Evolutionary conservation across 2,888 invertebrate genomes (phyloP).

Genomic region (Aporophyla nigra): DNA sequence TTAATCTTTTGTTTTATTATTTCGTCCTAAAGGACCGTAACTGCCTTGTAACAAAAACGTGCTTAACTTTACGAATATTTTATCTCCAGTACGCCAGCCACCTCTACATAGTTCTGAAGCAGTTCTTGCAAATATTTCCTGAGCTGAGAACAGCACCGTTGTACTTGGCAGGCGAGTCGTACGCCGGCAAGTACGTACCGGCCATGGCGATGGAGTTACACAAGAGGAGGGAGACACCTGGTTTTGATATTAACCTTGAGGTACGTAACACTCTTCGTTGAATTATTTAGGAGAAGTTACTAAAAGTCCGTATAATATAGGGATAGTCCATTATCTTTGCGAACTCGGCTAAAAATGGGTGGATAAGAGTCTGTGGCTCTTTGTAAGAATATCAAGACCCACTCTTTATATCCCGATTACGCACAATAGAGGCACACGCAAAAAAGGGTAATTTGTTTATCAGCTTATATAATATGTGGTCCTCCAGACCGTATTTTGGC

Average conservation of each 20-base stretch:
- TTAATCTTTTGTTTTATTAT: too few relatives aligned
- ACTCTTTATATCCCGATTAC: not conserved
- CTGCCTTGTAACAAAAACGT: too few relatives aligned
- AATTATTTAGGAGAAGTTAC: not conserved
- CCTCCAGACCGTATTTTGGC: too few relatives aligned
- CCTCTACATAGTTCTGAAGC: conserved; percentile 89
- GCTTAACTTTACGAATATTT: not conserved
- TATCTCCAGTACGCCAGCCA: conserved; percentile 87
- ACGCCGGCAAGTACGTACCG: conserved; percentile 91
- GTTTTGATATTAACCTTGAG: conserved; percentile 84
- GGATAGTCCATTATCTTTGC: not conserved
- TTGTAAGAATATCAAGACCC: not conserved
- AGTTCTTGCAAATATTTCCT: conserved; percentile 92
- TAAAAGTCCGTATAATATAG: not conserved
- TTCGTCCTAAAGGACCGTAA: not conserved
- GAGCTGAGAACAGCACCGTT: conserved; percentile 90
- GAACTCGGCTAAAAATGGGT: not conserved
- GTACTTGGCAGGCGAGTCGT: conserved; percentile 93
- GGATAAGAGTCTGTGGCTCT: not conserved
- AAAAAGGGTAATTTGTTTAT: too few relatives aligned
- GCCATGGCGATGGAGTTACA: conserved; percentile 91
- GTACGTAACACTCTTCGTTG: conserved; percentile 68
- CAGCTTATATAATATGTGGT: too few relatives aligned
- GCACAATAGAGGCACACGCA: too few relatives aligned
- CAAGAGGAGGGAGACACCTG: conserved; percentile 74